phyloP scores from a whole-genome alignment of 2,113 vertebrate genomes.

The Nipponia nippon region DNA sequence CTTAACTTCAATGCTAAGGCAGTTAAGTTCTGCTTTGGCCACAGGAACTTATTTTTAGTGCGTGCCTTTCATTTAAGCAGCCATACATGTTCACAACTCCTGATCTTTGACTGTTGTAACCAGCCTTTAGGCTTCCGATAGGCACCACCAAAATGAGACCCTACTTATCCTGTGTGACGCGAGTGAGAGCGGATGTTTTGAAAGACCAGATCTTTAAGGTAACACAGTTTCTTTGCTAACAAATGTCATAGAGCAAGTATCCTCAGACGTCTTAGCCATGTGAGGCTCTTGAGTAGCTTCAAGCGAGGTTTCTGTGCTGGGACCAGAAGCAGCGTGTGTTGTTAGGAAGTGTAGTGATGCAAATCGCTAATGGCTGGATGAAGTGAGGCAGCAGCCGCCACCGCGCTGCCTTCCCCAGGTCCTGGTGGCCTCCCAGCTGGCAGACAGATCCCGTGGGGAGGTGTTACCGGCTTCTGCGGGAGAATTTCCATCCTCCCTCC shows the following conservation, averaged over 20 bases:
- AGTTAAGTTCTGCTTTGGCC: background rate
- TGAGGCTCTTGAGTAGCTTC: background rate
- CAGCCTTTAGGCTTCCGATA: background rate
- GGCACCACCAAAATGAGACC: background rate
- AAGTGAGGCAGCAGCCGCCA: accelerated
- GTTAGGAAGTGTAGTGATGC: background rate
- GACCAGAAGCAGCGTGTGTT: no score
- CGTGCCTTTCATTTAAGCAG: background rate
- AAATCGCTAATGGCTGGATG: background rate
- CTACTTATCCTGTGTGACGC: accelerated
- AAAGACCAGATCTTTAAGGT: background rate
- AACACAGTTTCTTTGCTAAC: background rate
- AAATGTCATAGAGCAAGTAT: background rate
- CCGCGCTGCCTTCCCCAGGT: background rate
- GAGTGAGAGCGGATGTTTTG: background rate
- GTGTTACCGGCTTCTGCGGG: background rate
- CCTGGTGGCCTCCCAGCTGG: background rate
- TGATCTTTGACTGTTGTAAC: no score
- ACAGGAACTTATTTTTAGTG: background rate
- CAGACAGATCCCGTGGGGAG: accelerated
- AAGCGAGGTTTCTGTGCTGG: background rate
- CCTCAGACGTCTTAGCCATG: accelerated
- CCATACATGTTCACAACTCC: accelerated
- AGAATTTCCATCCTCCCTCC: background rate
- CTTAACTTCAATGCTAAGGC: no score